A percentile compares a stretch with the other conserved stretches of the same genome.
Evolutionary conservation across 1,140 invertebrate genomes (phyloP).

Genomic region (Spodoptera litura): DNA sequence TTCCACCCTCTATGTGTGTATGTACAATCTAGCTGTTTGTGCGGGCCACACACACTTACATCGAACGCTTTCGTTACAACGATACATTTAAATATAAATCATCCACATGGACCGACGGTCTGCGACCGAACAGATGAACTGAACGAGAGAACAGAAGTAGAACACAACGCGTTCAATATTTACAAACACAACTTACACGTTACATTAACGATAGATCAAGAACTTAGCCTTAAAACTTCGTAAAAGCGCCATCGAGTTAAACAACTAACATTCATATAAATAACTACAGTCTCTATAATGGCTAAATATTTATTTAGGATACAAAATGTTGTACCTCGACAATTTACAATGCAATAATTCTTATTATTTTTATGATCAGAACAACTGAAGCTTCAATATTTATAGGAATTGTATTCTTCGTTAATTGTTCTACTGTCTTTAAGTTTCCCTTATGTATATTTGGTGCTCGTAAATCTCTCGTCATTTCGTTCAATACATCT

Average conservation of each 20-base stretch:
- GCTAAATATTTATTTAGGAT: constrained; percentile 65
- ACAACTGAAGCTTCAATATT: constrained; percentile 52
- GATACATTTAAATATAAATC: constrained; percentile 58
- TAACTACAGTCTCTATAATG: constrained; percentile 75
- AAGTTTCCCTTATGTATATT: constrained; percentile 51
- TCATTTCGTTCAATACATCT: constrained; percentile 41
- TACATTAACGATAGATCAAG: constrained; percentile 37
- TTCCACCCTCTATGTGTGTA: constrained; percentile 60
- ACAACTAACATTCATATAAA: constrained; percentile 79
- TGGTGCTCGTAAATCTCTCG: constrained; percentile 53
- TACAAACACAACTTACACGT: constrained; percentile 54
- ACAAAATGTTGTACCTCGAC: constrained; percentile 52
- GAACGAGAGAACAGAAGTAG: neutral
- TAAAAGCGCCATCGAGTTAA: constrained; percentile 70
- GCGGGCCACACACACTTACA: constrained; percentile 49
- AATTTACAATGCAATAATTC: constrained; percentile 49
- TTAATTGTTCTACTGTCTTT: constrained; percentile 46
- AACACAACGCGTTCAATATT: constrained; percentile 51
- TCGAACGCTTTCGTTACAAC: constrained; percentile 50
- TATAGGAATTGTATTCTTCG: constrained; percentile 52
- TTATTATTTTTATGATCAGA: constrained; percentile 45
- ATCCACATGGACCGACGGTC: constrained; percentile 58
- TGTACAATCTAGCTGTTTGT: constrained; percentile 65
- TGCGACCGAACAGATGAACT: constrained; percentile 15
- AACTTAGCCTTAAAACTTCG: constrained; percentile 46